These are phyloP conservation scores for Bolinopsis microptera DNA, from an alignment of 37 sponge, comb jelly and placozoan genomes.

Conservation along the genomic window DNA sequence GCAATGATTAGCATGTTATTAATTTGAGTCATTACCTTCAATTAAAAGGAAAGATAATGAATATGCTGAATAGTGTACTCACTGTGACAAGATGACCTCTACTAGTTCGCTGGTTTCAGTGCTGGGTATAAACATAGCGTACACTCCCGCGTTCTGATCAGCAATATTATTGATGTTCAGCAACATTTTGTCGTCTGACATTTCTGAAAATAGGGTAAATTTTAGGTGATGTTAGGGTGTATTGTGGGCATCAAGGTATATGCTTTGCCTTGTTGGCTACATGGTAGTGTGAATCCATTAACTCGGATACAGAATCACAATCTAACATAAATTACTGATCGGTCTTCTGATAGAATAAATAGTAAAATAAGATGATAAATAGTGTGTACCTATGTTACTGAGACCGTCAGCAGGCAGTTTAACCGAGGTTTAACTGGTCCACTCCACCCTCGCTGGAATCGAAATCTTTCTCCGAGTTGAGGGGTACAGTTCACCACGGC, in stretches of 20 bases:
- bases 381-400: not conserved
- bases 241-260: too few relatives aligned
- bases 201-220: not conserved
- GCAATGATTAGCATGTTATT: too few relatives aligned
- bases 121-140: slow-evolving; percentile 14
- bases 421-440: not conserved
- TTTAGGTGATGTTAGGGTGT: too few relatives aligned
- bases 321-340: too few relatives aligned
- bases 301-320: too few relatives aligned
- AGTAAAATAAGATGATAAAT: too few relatives aligned
- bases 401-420: not conserved
- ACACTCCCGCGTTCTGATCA: slow-evolving; percentile 41
- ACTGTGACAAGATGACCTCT: slow-evolving; percentile 7
- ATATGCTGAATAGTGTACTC: too few relatives aligned
- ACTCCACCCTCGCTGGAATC: slow-evolving; percentile 24
- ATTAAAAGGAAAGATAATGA: too few relatives aligned
- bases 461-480: slow-evolving; percentile 31
- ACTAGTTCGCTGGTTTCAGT: slow-evolving; percentile 1
- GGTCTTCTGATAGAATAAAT: too few relatives aligned
- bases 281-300: too few relatives aligned
- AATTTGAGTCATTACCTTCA: too few relatives aligned
- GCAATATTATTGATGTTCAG: slow-evolving; percentile 39
- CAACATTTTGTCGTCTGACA: not conserved
- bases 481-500: slow-evolving; percentile 50
- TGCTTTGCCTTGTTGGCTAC: too few relatives aligned